A percentile compares a stretch with the other conserved stretches of the same genome.
phyloP scores from a whole-genome alignment of 1,140 invertebrate genomes.

The Heliconius melpomene region DNA sequence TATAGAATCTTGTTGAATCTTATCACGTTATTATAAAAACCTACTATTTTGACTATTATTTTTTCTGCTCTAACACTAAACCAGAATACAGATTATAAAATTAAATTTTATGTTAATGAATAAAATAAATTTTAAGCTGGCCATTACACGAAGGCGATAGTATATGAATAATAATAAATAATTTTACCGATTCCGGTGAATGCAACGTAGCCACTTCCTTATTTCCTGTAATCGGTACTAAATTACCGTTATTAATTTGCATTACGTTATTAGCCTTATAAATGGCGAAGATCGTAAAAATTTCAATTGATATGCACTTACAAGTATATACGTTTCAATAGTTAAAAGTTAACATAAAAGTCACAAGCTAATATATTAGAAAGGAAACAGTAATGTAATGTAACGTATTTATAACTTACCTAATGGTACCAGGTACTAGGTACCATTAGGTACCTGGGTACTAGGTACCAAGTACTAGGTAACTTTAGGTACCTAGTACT shows the following conservation, averaged over 20 bases:
- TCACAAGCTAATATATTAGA: not conserved
- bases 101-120: not conserved
- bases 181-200: not conserved
- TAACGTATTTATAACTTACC: not conserved
- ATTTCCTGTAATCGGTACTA: constrained; percentile 11
- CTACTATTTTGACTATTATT: not conserved
- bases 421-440: not conserved
- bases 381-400: not conserved
- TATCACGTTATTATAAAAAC: too few species aligned
- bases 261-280: not conserved
- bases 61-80: not conserved
- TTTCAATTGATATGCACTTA: not conserved
- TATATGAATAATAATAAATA: not conserved
- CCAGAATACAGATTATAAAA: not conserved
- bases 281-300: not conserved
- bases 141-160: not conserved
- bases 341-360: constrained; percentile 1
- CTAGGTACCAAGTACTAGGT: too few species aligned
- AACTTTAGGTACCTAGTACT: too few species aligned
- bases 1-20: too few species aligned
- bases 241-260: not conserved
- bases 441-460: too few species aligned
- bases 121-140: not conserved
- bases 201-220: not conserved
- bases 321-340: not conserved